A percentile compares a stretch with the other conserved stretches of the same genome.
phyloP scores from a whole-genome alignment of 2,888 invertebrate genomes.

The Watsonalla binaria region DNA sequence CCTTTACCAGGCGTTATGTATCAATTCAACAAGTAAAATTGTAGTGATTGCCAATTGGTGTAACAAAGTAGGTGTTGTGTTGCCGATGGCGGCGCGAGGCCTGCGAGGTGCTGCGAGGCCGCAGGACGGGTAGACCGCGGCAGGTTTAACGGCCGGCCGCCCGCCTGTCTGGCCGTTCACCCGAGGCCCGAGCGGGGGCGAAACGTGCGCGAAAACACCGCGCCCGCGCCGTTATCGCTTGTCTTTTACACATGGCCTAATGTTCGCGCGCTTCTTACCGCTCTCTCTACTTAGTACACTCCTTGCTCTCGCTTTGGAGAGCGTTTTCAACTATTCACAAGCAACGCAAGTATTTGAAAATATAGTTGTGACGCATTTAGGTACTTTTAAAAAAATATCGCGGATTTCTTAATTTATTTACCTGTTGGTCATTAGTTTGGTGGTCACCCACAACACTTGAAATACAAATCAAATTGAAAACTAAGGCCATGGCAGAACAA shows the following conservation, averaged over 20 bases:
- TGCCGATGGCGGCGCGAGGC: slow-evolving; percentile 37
- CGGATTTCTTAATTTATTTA: too few relatives aligned
- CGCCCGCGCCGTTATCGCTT: slow-evolving; percentile 64
- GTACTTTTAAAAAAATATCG: too few relatives aligned
- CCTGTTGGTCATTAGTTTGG: too few relatives aligned
- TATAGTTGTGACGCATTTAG: too few relatives aligned
- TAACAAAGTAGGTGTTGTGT: slow-evolving; percentile 12
- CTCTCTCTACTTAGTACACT: background rate
- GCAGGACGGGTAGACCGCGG: slow-evolving; percentile 51
- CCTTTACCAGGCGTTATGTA: too few relatives aligned
- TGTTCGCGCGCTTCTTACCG: background rate
- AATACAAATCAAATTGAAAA: too few relatives aligned
- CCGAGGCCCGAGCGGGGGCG: slow-evolving; percentile 72
- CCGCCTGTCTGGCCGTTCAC: slow-evolving; percentile 77
- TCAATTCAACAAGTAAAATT: too few relatives aligned
- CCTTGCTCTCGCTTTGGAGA: too few relatives aligned
- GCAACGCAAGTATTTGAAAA: too few relatives aligned
- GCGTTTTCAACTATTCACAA: background rate
- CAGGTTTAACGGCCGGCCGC: slow-evolving; percentile 76
- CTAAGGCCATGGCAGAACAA: too few relatives aligned
- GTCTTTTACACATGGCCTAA: background rate
- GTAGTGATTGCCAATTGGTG: background rate
- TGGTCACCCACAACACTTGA: too few relatives aligned
- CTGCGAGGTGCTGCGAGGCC: slow-evolving; percentile 58
- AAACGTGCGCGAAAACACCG: slow-evolving; percentile 70